A percentile compares a stretch with the other conserved stretches of the same genome.
These are phyloP conservation scores for Tragulus kanchil DNA, from an alignment of 2,113 vertebrate genomes.

Conservation along the genomic window DNA sequence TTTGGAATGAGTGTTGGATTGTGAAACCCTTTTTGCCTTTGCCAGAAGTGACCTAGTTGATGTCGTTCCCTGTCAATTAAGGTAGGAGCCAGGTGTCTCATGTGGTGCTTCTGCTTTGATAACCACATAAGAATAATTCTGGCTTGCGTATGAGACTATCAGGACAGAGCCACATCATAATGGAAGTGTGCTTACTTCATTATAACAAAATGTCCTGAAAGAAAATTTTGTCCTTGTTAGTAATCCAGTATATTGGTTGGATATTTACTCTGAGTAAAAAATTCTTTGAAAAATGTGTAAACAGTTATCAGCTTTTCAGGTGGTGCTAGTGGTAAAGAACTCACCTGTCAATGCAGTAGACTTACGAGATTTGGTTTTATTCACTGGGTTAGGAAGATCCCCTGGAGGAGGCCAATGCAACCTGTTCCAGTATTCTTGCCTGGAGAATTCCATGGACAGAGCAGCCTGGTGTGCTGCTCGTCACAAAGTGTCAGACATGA, in stretches of 20 bases:
- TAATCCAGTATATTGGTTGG: neutral
- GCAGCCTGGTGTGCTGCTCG: too few relatives aligned
- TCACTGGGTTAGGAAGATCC: too few relatives aligned
- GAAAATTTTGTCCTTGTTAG: neutral
- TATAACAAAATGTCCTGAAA: neutral
- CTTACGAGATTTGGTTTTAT: too few relatives aligned
- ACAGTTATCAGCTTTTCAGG: neutral
- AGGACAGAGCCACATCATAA: neutral
- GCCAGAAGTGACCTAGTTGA: slow-evolving; percentile 13
- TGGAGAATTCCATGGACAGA: too few relatives aligned
- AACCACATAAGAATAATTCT: neutral
- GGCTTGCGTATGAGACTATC: neutral
- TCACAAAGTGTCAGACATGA: too few relatives aligned
- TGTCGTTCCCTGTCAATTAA: slow-evolving; percentile 30
- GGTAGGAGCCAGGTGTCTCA: neutral
- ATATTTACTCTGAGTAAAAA: neutral
- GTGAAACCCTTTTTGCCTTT: slow-evolving; percentile 33
- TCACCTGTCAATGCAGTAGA: too few relatives aligned
- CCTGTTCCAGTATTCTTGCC: too few relatives aligned
- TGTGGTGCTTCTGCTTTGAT: neutral
- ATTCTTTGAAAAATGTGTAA: neutral
- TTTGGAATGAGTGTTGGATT: slow-evolving; percentile 14
- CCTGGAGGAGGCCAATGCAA: too few relatives aligned
- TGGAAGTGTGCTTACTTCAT: neutral
- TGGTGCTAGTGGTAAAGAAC: too few relatives aligned